Evolutionary conservation across 2,888 invertebrate genomes (phyloP).

Genomic region (Ephialtes manifestator): DNA sequence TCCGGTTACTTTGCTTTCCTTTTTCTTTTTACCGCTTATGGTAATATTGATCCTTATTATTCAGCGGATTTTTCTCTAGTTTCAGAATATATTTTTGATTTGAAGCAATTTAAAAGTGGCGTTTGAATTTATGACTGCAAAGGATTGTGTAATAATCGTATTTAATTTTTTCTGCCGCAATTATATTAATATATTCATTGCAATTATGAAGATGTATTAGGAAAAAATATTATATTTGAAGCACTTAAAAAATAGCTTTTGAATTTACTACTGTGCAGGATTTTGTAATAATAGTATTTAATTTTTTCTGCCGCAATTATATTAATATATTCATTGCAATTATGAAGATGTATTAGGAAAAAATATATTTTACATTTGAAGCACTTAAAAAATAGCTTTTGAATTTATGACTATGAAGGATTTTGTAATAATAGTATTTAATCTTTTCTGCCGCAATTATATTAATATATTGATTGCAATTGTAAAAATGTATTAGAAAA

Average conservation of each 20-base stretch:
- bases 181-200: no score
- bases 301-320: no score
- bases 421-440: neutral
- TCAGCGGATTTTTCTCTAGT: neutral
- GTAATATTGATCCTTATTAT: neutral
- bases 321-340: no score
- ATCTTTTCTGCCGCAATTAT: no score
- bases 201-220: no score
- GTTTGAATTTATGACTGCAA: neutral
- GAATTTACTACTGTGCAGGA: neutral
- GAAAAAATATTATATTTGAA: no score
- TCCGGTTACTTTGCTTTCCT: neutral
- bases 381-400: neutral
- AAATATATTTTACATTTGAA: no score
- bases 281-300: neutral
- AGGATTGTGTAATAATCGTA: neutral
- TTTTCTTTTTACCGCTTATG: neutral
- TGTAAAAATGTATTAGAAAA: no score
- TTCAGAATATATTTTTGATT: no score
- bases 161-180: no score
- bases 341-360: no score
- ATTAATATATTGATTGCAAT: no score
- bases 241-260: neutral
- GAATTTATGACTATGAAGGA: neutral
- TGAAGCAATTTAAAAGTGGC: neutral